Evolutionary conservation across 2,113 vertebrate genomes (phyloP), one percentile per base, ranked within the genome.

Genomic region (Cottus gobio): DNA sequence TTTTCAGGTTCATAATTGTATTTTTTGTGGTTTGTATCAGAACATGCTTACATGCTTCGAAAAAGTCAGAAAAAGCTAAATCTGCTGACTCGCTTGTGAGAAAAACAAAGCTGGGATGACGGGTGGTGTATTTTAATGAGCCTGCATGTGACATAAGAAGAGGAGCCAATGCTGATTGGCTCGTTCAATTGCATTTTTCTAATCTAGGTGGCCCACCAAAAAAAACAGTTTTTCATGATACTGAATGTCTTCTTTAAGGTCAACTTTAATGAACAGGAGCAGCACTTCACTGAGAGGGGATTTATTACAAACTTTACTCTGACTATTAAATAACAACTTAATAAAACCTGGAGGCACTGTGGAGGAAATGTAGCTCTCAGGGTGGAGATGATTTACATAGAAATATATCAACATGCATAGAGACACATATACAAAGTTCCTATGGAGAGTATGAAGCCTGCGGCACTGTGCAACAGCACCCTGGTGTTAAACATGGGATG

Each of bases 381-480:
- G 2, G 66, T 39, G 46, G 31, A 50, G 46, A 70, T 52, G 0
- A 52, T 69, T 80, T 56, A 1, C 60, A 76, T 79, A 63, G 54
- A 34, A 77, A 68, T 71, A 24, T 46, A 76, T 61, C 24, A 63
- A 61, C 26, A 63, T 71, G 60, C 16, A 54, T 36, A 63, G 26
- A 68, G 18, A 71, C 46, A 73, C 34, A 52, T 37, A 54, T 22
- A 28, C 36, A 73, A 67, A 57, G 66, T 24, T n/a, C 36, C 13
- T 39, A 42, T 18, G 37, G 31, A 12, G 22, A 44, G 42, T 12
- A 16, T 61, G 39, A 52, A 48, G 67, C 76, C 83, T 60, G 46
- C 68, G 73, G 77, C 37, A 46, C 18, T 69, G 30, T 68, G 39
- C n/a, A n/a, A n/a, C n/a, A n/a, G n/a, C n/a, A n/a, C n/a, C n/a